Evolutionary conservation across 2,888 invertebrate genomes (phyloP).

Genomic region (Physocephala rufipes): DNA sequence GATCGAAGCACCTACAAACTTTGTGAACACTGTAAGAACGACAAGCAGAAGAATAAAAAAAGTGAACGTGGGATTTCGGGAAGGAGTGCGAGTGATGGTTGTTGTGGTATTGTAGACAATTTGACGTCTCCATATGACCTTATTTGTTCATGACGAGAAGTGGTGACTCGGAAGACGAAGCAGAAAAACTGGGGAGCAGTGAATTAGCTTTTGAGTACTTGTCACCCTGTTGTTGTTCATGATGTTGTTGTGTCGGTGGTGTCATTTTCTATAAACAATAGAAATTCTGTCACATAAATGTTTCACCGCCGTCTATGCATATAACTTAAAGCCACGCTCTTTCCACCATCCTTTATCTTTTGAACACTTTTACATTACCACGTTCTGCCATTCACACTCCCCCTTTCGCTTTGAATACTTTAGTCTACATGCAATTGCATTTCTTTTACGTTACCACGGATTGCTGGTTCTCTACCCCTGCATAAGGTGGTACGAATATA

Average conservation of each 20-base stretch:
- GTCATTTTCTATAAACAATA: neutral
- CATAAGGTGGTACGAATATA: too few species aligned
- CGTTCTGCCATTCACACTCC: neutral
- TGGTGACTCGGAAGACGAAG: constrained; percentile 3
- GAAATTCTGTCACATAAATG: constrained; percentile 22
- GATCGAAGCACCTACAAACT: too few species aligned
- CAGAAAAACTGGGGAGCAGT: constrained; percentile 1
- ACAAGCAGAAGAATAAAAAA: too few species aligned
- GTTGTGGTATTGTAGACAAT: neutral
- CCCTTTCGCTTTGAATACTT: neutral
- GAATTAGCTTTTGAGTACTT: too few species aligned
- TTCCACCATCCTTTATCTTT: neutral
- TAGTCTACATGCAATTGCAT: constrained; percentile 6
- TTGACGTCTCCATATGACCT: constrained; percentile 2
- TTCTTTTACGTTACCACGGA: constrained; percentile 15
- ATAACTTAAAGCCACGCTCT: neutral
- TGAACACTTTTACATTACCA: too few species aligned
- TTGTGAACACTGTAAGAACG: too few species aligned
- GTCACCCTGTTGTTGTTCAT: neutral
- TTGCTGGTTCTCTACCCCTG: too few species aligned
- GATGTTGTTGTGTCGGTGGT: neutral
- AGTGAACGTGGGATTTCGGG: too few species aligned
- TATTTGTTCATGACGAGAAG: neutral
- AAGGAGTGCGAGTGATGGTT: too few species aligned
- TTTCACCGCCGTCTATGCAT: constrained; percentile 1